A percentile compares a stretch with the other conserved stretches of the same genome.
Evolutionary conservation across 23 tunicate species (phyloP).

Genomic region (Halocynthia roretzi): DNA sequence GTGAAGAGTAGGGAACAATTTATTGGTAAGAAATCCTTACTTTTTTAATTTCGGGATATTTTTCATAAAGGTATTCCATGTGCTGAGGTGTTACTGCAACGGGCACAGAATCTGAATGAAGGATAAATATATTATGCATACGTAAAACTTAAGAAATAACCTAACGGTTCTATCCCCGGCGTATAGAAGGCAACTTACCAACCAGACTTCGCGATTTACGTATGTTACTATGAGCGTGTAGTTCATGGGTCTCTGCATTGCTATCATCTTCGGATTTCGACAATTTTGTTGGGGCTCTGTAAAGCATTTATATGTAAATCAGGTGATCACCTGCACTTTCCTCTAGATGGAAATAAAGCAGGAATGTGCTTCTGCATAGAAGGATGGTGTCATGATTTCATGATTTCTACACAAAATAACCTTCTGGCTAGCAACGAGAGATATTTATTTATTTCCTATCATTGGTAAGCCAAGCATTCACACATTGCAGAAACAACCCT

Average conservation of each 20-base stretch:
- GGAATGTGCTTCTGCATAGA: not conserved
- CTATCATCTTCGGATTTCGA: conserved; percentile 20
- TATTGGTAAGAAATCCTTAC: conserved; percentile 4
- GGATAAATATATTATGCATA: not conserved
- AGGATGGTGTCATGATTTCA: too few relatives aligned
- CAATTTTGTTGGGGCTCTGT: conserved; percentile 20
- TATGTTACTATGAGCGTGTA: conserved; percentile 19
- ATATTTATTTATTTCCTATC: too few relatives aligned
- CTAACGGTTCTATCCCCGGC: not conserved
- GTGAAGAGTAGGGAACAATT: too few relatives aligned
- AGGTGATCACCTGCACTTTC: too few relatives aligned
- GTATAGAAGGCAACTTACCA: not conserved
- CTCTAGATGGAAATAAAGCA: not conserved
- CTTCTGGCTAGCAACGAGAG: too few relatives aligned
- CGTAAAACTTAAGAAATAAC: not conserved
- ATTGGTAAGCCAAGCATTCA: too few relatives aligned
- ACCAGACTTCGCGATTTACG: conserved; percentile 20
- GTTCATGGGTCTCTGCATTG: not conserved
- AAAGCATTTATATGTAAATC: too few relatives aligned
- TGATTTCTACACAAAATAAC: too few relatives aligned
- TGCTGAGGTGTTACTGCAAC: conserved; percentile 16
- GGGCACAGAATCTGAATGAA: conserved; percentile 20
- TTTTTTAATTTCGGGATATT: conserved; percentile 37
- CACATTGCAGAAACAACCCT: too few relatives aligned
- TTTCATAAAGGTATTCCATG: conserved; percentile 31